Evolutionary conservation across 2,797 vertebrate genomes (phyloP).

Genomic region (Pipistrellus pygmaeus): DNA sequence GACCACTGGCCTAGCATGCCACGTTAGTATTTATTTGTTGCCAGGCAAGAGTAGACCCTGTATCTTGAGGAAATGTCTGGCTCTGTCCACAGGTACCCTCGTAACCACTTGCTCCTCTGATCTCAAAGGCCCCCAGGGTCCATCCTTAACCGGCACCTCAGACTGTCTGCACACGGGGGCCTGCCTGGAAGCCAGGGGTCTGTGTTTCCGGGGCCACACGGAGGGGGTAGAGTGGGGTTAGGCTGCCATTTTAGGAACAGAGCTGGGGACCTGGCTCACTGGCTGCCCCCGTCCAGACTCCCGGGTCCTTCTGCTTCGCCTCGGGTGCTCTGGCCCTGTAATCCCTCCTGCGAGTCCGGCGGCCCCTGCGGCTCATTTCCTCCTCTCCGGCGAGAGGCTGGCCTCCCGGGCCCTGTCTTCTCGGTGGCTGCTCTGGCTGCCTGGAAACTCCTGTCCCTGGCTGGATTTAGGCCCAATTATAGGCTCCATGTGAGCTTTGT

Average conservation of each 20-base stretch:
- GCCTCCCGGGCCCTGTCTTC: background rate
- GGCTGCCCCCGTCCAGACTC: background rate
- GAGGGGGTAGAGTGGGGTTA: background rate
- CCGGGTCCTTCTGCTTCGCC: background rate
- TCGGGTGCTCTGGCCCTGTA: background rate
- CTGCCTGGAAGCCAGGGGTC: background rate
- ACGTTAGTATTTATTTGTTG: background rate
- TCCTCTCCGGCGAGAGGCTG: background rate
- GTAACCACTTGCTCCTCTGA: background rate
- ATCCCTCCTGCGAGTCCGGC: background rate
- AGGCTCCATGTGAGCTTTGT: background rate
- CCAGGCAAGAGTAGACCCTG: background rate
- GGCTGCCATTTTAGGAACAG: background rate
- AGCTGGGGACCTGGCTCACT: background rate
- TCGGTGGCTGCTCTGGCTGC: background rate
- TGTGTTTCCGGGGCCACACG: background rate
- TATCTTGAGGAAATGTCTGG: constrained; percentile 4
- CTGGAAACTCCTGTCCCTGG: constrained; percentile 30
- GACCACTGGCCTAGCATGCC: background rate
- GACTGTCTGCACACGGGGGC: background rate
- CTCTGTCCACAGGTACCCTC: background rate
- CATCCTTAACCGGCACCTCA: background rate
- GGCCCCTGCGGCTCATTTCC: background rate
- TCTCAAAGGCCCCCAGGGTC: background rate
- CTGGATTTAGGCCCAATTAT: constrained; percentile 2